Conservation (phyloP, 2,797 vertebrate genomes). For the Pseudopleuronectes americanus region DNA sequence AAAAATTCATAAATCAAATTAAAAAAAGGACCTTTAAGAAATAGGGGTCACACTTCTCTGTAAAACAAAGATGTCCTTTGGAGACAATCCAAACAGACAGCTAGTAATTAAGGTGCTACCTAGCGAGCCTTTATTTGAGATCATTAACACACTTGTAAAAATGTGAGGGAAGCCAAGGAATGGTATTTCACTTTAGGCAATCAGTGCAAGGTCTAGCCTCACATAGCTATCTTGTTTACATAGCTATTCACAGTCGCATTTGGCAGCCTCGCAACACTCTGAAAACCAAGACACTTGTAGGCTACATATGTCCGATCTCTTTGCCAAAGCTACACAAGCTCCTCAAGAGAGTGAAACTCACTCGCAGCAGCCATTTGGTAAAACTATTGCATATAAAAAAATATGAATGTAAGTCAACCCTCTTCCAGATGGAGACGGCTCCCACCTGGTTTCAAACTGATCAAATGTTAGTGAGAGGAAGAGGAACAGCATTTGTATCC, state of each 20-base stretch:
- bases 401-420: constrained; percentile 57
- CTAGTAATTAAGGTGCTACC: constrained; percentile 74
- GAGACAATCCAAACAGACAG: constrained; percentile 68
- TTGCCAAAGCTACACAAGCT: constrained; percentile 77
- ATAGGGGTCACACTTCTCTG: constrained; percentile 2
- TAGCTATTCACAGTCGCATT: constrained; percentile 81
- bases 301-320: constrained; percentile 76
- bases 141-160: constrained; percentile 80
- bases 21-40: not conserved
- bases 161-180: constrained; percentile 70
- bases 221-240: constrained; percentile 81
- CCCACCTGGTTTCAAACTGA: constrained; percentile 70
- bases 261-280: constrained; percentile 73
- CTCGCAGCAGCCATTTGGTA: constrained; percentile 71
- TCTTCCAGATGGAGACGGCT: constrained; percentile 73
- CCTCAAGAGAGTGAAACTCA: constrained; percentile 74
- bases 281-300: constrained; percentile 78
- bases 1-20: not conserved
- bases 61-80: constrained; percentile 63
- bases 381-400: constrained; percentile 67
- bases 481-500: constrained; percentile 38
- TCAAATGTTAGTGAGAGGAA: constrained; percentile 59
- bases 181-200: constrained; percentile 78
- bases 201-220: constrained; percentile 70
- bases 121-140: constrained; percentile 71